Percentiles rank a stretch among this genome's conserved stretches.
phyloP scores from a whole-genome alignment of 2,797 vertebrate species.

The Brotula barbata region DNA sequence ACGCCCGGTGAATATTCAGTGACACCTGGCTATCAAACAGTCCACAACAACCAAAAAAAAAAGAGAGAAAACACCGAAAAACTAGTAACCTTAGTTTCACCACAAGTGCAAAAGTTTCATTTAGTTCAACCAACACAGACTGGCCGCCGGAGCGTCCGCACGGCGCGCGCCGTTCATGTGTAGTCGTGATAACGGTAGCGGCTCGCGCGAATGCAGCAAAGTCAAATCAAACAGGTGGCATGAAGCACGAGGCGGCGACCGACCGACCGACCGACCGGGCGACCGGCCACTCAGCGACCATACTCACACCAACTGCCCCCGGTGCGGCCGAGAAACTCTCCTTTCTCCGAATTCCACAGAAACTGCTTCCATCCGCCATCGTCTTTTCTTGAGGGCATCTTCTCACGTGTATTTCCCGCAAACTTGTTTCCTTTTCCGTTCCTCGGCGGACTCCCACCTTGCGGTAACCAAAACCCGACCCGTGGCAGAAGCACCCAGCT shows the following conservation, averaged over 20 bases:
- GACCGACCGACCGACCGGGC: background rate
- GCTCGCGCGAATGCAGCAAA: conserved; percentile 67
- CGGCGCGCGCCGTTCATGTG: too few species aligned
- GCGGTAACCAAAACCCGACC: conserved; percentile 36
- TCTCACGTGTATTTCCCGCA: conserved; percentile 11
- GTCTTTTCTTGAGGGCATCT: conserved; percentile 89
- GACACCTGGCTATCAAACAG: too few species aligned
- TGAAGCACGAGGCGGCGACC: conserved; percentile 32
- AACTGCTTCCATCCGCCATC: conserved; percentile 94
- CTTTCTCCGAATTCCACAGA: conserved; percentile 92
- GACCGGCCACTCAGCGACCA: background rate
- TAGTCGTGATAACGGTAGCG: too few species aligned
- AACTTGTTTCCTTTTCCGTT: conserved; percentile 1
- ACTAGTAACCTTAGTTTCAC: too few species aligned
- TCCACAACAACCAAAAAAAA: too few species aligned
- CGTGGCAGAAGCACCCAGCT: conserved; percentile 62
- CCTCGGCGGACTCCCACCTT: conserved; percentile 17
- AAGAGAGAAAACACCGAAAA: too few species aligned
- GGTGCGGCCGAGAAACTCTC: conserved; percentile 90
- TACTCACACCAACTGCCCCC: conserved; percentile 95
- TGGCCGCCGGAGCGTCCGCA: too few species aligned
- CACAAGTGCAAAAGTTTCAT: too few species aligned
- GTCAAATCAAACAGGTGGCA: conserved; percentile 78
- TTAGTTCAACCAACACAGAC: too few species aligned
- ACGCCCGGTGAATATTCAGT: too few species aligned